Conservation (phyloP, 2,888 invertebrate genomes). For the Oegoconia quadripuncta region DNA sequence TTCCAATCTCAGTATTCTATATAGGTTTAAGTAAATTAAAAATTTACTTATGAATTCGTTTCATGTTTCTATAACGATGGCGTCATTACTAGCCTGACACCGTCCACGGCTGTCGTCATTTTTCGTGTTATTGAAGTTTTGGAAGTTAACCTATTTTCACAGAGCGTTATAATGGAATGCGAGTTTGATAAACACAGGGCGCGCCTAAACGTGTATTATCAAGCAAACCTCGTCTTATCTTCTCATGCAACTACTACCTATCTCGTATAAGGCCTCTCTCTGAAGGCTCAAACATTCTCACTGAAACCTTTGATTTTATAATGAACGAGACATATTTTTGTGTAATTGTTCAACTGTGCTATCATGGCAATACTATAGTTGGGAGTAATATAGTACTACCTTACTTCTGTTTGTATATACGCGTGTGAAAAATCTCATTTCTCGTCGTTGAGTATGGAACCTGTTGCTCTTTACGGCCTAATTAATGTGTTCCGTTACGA, state of each 20-base stretch:
- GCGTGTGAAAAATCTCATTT: neutral
- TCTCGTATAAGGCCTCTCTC: neutral
- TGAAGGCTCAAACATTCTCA: neutral
- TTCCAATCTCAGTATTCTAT: no score
- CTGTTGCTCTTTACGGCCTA: conserved; percentile 15
- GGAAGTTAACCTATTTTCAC: neutral
- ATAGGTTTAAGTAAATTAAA: no score
- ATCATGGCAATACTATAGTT: no score
- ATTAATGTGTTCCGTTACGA: conserved; percentile 26
- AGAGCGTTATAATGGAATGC: conserved; percentile 5
- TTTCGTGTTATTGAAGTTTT: neutral
- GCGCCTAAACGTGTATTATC: conserved; percentile 7
- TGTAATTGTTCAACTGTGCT: no score
- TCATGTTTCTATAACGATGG: no score
- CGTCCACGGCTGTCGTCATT: neutral
- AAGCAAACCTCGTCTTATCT: conserved; percentile 5
- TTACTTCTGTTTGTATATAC: no score
- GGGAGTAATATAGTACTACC: no score
- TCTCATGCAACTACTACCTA: neutral
- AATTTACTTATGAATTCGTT: no score
- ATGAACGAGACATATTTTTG: no score
- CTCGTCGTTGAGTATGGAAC: conserved; percentile 12
- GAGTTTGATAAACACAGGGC: conserved; percentile 6
- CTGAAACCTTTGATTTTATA: neutral
- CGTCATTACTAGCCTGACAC: no score